These are phyloP conservation scores for Musca vetustissima DNA, from an alignment of 1,140 invertebrate species.

Conservation along the genomic window DNA sequence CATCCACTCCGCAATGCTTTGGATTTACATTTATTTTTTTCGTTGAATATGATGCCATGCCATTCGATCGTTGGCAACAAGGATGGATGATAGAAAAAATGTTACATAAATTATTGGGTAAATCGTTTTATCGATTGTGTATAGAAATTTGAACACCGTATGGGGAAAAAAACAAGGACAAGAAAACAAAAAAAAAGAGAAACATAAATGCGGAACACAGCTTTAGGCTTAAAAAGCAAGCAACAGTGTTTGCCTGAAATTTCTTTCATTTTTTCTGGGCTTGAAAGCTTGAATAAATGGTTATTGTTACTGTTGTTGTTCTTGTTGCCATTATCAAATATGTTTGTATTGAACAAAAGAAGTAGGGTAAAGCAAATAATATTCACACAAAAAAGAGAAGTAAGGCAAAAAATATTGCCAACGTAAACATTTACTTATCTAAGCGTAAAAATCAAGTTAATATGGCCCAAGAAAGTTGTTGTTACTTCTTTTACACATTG, in stretches of 20 bases:
- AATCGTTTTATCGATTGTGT: slow-evolving; percentile 14
- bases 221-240: neutral
- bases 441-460: slow-evolving; percentile 18
- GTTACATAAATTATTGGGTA: slow-evolving; percentile 11
- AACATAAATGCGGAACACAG: neutral
- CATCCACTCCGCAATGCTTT: too few relatives aligned
- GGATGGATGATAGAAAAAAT: too few relatives aligned
- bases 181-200: neutral
- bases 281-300: too few relatives aligned
- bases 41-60: too few relatives aligned
- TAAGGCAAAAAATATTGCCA: slow-evolving; percentile 19
- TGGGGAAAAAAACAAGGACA: neutral
- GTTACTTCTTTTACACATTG: neutral
- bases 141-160: neutral
- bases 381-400: neutral
- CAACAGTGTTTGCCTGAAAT: slow-evolving; percentile 3
- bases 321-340: neutral
- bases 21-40: too few relatives aligned
- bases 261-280: too few relatives aligned
- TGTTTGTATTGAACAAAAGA: neutral
- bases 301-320: neutral
- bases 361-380: too few relatives aligned
- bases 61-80: too few relatives aligned
- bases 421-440: slow-evolving; percentile 21
- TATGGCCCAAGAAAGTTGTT: neutral